Evolutionary conservation across 2,797 vertebrate species (phyloP).

Genomic region (Glossophaga mutica): DNA sequence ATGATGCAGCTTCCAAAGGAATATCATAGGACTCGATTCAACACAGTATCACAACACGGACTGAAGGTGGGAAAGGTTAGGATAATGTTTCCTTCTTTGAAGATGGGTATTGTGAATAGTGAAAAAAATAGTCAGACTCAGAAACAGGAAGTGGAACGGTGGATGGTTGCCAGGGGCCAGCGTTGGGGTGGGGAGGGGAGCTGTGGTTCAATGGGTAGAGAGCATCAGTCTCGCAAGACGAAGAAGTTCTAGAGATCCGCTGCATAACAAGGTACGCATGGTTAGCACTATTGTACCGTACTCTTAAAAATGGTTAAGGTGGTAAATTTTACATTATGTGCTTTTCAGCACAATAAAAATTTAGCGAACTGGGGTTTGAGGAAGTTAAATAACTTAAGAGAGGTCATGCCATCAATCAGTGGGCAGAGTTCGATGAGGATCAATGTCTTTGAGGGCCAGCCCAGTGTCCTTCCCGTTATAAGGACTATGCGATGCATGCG

Average conservation of each 20-base stretch:
- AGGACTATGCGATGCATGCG: rapidly evolving
- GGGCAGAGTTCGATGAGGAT: not conserved
- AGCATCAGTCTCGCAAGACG: not conserved
- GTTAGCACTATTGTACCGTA: not conserved
- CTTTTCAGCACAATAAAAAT: not conserved
- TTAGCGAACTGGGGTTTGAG: not conserved
- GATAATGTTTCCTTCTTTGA: not conserved
- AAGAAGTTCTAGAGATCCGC: not conserved
- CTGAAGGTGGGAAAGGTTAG: not conserved
- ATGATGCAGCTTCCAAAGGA: not conserved
- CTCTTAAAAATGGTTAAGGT: not conserved
- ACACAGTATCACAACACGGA: not conserved
- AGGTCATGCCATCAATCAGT: not conserved
- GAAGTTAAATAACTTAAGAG: not conserved
- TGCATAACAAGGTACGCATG: rapidly evolving
- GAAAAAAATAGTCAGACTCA: not conserved
- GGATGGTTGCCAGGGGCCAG: too few species aligned
- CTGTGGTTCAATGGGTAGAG: not conserved
- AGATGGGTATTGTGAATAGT: not conserved
- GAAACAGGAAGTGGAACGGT: not conserved
- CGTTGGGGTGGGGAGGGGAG: not conserved
- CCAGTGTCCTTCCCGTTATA: not conserved
- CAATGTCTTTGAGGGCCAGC: not conserved
- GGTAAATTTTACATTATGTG: not conserved
- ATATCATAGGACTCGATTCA: not conserved